Base-by-base conservation (phyloP, 2,113 vertebrate genomes). In the Chunga burmeisteri region DNA sequence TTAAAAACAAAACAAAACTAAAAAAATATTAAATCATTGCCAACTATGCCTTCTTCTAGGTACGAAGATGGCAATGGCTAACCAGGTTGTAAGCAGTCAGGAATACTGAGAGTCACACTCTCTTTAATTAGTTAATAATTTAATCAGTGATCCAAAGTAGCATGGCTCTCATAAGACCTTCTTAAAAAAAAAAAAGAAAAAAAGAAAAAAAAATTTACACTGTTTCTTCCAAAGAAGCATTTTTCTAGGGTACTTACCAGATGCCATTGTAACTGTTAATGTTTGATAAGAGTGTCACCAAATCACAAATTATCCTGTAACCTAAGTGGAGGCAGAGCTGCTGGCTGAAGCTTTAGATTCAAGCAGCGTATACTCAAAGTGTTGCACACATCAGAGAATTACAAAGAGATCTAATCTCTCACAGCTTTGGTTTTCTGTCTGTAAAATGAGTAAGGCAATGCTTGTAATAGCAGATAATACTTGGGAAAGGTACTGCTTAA, bases 1-100 rank as follows among this genome's bases (percentile, higher is more conserved):
- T 88, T 93, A 32, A 88, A 96, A 96, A 55, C 36, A 93, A 94
- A 94, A 81, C 42, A 26, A 92, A 86, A 62, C 16, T 1, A 77
- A 46, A 61, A 38, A 71, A 58, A 16, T 0, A 93, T 88, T 70
- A 96, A 86, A 78, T 91, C 82, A 82, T 84, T 90, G 62, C 26
- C 96, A 95, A 89, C 79, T 71, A 82, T 5, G 18, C 13, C 27
- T 86, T 87, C 75, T 55, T 81, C 29, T 62, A 88, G 18, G 11
- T 55, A 34, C 42, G 61, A 86, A 61, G 30, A 44, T n/a, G 25
- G 9, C 18, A 55, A 40, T 9, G 23, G 8, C 8, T 72, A 82
- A 47, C 7, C 22, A 75, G 25, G 13, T 65, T 77, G 36, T 29
- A 79, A 86, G 53, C 2, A 88, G 62, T 47, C 13, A 87, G n/a